Percentiles rank a stretch among this genome's conserved stretches.
Conservation (phyloP, 1,140 invertebrate genomes). For the Dendrolimus kikuchii region DNA sequence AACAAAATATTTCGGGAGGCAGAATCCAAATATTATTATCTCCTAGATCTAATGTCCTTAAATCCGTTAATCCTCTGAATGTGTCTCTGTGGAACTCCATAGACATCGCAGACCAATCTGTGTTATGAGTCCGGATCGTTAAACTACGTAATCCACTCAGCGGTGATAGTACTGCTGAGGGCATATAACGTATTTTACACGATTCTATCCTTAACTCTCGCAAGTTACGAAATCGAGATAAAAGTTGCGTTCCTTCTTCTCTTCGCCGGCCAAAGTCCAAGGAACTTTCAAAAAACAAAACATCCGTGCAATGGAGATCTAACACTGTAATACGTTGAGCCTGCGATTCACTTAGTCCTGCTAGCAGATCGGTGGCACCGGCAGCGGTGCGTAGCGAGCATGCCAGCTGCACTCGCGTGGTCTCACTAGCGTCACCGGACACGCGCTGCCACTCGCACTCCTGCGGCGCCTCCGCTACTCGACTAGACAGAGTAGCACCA, state of each 20-base stretch:
- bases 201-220: slow-evolving; percentile 81
- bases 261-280: slow-evolving; percentile 74
- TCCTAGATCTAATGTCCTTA: slow-evolving; percentile 81
- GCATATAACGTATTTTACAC: slow-evolving; percentile 86
- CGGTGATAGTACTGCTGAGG: slow-evolving; percentile 78
- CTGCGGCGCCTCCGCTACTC: slow-evolving; percentile 74
- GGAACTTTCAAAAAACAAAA: slow-evolving; percentile 84
- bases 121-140: slow-evolving; percentile 84
- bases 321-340: slow-evolving; percentile 81
- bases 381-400: slow-evolving; percentile 82
- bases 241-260: slow-evolving; percentile 76
- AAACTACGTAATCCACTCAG: slow-evolving; percentile 78
- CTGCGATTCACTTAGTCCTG: slow-evolving; percentile 78
- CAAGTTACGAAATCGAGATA: slow-evolving; percentile 80
- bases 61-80: slow-evolving; percentile 78
- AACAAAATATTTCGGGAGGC: slow-evolving; percentile 83
- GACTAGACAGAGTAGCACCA: slow-evolving; percentile 57
- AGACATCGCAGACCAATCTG: slow-evolving; percentile 86
- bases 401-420: slow-evolving; percentile 75
- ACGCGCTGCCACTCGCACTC: slow-evolving; percentile 80
- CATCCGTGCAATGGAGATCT: slow-evolving; percentile 84
- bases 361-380: slow-evolving; percentile 78
- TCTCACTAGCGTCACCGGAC: slow-evolving; percentile 68
- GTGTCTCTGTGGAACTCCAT: slow-evolving; percentile 83
- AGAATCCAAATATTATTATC: slow-evolving; percentile 88